Evolutionary conservation across 2,888 invertebrate species (phyloP).

Genomic region (Phlogophora meticulosa): DNA sequence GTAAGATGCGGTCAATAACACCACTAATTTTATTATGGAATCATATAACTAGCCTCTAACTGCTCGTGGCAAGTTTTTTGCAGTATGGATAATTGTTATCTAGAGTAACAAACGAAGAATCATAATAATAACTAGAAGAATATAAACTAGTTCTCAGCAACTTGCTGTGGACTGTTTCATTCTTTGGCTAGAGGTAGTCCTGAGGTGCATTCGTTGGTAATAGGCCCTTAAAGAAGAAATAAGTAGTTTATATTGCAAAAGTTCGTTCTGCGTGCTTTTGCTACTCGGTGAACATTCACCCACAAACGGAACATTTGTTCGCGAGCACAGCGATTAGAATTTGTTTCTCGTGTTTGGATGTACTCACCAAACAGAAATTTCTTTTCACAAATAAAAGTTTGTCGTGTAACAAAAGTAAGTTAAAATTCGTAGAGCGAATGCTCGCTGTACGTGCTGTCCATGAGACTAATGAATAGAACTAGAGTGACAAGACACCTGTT

Average conservation of each 20-base stretch:
- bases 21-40: constrained; percentile 47
- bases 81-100: constrained; percentile 5
- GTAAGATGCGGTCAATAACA: constrained; percentile 54
- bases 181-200: constrained; percentile 1
- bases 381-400: too few relatives aligned
- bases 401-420: too few relatives aligned
- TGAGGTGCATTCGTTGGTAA: constrained; percentile 1
- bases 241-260: too few relatives aligned
- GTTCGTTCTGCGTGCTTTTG: too few relatives aligned
- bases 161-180: constrained; percentile 1
- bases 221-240: neutral
- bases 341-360: too few relatives aligned
- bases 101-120: constrained; percentile 36
- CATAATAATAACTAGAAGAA: too few relatives aligned
- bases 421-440: too few relatives aligned
- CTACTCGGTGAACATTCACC: too few relatives aligned
- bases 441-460: neutral
- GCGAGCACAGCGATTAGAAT: too few relatives aligned
- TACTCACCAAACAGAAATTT: too few relatives aligned
- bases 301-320: too few relatives aligned
- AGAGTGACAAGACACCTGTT: constrained; percentile 49
- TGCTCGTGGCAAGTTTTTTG: constrained; percentile 38
- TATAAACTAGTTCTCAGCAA: constrained; percentile 6
- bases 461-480: constrained; percentile 7
- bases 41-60: constrained; percentile 17